Evolutionary conservation across 2,797 vertebrate genomes (phyloP).

Genomic region (Sparidentex hasta): DNA sequence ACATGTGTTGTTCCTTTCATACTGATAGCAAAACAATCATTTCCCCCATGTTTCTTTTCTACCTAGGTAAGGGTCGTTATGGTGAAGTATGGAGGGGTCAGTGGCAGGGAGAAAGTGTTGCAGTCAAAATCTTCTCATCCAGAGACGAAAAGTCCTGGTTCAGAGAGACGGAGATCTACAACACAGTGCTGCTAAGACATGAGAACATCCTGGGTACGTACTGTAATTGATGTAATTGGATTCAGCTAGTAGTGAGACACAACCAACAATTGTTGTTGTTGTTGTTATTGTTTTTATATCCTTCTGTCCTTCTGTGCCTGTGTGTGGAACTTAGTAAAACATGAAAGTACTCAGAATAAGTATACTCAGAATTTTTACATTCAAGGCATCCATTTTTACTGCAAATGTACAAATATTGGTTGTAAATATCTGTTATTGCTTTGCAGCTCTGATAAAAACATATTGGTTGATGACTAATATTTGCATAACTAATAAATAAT

Average conservation of each 20-base stretch:
- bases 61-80: conserved; percentile 94
- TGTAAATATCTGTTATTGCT: too few species aligned
- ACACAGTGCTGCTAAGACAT: conserved; percentile 96
- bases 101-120: conserved; percentile 98
- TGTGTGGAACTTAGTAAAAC: too few species aligned
- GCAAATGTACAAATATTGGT: too few species aligned
- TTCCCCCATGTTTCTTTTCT: not conserved
- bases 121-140: conserved; percentile 99
- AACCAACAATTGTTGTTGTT: not conserved
- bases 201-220: conserved; percentile 95
- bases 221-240: not conserved
- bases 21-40: not conserved
- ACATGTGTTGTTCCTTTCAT: not conserved
- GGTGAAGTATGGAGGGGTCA: conserved; percentile 98
- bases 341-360: too few species aligned
- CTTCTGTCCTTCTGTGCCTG: not conserved
- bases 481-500: not conserved
- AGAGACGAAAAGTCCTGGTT: conserved; percentile 99
- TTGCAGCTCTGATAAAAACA: too few species aligned
- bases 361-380: too few species aligned
- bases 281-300: not conserved
- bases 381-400: too few species aligned
- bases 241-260: not conserved
- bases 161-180: conserved; percentile 98
- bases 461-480: too few species aligned